These are phyloP conservation scores for Papilio polytes DNA, from an alignment of 1,140 invertebrate species.

Conservation along the genomic window DNA sequence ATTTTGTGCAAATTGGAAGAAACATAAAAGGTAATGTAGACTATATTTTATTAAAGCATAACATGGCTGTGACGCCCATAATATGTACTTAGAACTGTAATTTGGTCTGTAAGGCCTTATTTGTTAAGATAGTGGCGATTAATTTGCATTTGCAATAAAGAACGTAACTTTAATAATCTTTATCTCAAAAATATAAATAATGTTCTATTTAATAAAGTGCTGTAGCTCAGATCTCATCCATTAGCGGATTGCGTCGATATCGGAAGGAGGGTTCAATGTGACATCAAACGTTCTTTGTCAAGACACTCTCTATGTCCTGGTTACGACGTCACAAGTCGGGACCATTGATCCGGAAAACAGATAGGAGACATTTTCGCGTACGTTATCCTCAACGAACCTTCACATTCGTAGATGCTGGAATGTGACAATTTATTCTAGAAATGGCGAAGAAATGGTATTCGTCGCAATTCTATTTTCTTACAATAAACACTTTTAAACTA, in stretches of 20 bases:
- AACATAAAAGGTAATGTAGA: too few relatives aligned
- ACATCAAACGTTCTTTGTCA: slow-evolving; percentile 21
- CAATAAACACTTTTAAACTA: too few relatives aligned
- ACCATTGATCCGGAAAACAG: slow-evolving; percentile 24
- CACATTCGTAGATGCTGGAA: neutral
- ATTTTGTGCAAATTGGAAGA: too few relatives aligned
- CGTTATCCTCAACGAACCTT: neutral
- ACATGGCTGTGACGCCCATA: too few relatives aligned
- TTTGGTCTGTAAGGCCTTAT: neutral
- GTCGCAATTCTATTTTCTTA: neutral
- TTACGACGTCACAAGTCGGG: slow-evolving; percentile 2
- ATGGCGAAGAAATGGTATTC: neutral
- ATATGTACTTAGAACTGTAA: neutral
- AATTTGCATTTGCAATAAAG: too few relatives aligned
- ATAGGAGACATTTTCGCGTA: neutral
- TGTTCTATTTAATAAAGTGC: neutral
- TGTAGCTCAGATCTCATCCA: neutral
- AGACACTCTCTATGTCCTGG: slow-evolving; percentile 1
- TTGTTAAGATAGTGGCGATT: neutral
- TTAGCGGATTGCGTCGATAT: slow-evolving; percentile 17
- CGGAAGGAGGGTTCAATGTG: slow-evolving; percentile 15
- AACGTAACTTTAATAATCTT: neutral
- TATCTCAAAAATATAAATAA: neutral
- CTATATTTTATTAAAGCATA: too few relatives aligned
- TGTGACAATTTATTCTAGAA: neutral